phyloP scores from a whole-genome alignment of 92 coral and sea anemone genomes.

The Bergia sp. region DNA sequence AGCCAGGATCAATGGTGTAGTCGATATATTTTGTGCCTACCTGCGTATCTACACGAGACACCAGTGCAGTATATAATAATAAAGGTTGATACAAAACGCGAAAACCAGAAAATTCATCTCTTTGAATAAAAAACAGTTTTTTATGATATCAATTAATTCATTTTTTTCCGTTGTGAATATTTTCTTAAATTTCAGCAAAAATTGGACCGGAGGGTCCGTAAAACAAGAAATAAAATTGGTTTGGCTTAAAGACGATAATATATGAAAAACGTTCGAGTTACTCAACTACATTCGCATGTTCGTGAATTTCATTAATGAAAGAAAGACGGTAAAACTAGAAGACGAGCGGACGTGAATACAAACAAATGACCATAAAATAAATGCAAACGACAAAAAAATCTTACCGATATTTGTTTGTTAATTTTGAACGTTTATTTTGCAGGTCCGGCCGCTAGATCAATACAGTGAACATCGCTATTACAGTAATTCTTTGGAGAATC shows the following conservation, averaged over 20 bases:
- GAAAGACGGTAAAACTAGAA: background rate
- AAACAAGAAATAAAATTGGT: no score
- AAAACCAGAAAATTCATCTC: no score
- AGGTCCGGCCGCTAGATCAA: background rate
- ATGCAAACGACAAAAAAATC: background rate
- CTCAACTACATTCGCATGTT: background rate
- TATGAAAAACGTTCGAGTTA: background rate
- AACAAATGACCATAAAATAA: slow-evolving; percentile 1
- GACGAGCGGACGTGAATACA: background rate
- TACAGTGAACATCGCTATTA: background rate
- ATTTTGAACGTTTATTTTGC: background rate
- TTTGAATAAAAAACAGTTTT: no score
- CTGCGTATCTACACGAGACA: no score
- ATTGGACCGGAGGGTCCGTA: no score
- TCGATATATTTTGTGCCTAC: no score
- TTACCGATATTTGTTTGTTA: background rate
- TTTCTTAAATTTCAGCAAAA: no score
- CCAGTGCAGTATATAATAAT: no score
- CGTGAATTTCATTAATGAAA: background rate
- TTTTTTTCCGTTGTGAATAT: no score
- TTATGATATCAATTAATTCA: no score
- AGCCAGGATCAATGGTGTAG: background rate
- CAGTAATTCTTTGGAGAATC: no score
- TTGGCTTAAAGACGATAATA: background rate
- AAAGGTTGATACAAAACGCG: no score